Evolutionary conservation across 1,140 invertebrate genomes (phyloP), one percentile per base, ranked within the genome.

Genomic region (Brachionus angularis): DNA sequence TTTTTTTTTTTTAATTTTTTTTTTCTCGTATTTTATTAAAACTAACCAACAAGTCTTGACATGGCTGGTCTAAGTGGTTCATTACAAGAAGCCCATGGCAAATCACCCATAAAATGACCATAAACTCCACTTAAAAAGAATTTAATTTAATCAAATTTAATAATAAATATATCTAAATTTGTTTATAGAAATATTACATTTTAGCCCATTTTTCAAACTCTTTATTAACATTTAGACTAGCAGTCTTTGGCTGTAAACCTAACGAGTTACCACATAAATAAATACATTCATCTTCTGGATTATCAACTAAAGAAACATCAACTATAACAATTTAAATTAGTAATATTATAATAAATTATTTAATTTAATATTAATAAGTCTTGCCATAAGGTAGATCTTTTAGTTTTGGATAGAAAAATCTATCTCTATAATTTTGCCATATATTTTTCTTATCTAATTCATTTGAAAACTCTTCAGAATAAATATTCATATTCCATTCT

Each of bases 201-300:
- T 80, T 76, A 5, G 75, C 80, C 85, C 85, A 86, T 58, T 82
- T 80, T 12, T 85, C 75, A 0, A 85, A 67, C 71, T 79, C 77
- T 16, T 78, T 74, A 14, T 80, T 55, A 18, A 84, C 74, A 53
- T 79, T 76, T 16, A 76, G 29, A 67, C 78, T 77, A 0, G 80
- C 76, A 27, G 75, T 75, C 67, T 78, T 82, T 12, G 84, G 83
- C 75, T 83, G 83, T 1, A 86, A 76, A 3, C 85, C 85, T 1
- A 86, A 77, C 3, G 84, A 85, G 76, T 85, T 84, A 0, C 85
- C 85, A 75, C 83, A 84, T 31, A 86, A 79, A 75, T 86, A 86
- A 7, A 86, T 78, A 76, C 81, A 82, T 23, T 85, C 84, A 16
- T 27, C 42, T 5, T 67, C 62, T n/a, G 62, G 62, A 14, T 50